phyloP scores from a whole-genome alignment of 2,888 invertebrate species.

The Morpho helenor region DNA sequence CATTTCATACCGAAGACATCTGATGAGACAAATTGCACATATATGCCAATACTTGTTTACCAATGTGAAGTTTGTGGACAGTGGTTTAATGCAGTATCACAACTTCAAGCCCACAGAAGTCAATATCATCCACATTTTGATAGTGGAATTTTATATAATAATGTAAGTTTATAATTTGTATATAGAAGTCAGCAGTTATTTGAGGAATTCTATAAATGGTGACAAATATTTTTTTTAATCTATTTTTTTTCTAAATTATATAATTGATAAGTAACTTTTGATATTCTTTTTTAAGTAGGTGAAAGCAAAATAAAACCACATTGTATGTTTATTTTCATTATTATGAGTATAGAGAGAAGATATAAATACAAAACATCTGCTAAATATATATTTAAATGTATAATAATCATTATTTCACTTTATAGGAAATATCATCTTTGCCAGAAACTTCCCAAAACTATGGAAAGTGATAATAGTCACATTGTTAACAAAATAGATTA shows the following conservation, averaged over 20 bases:
- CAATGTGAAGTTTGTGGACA: constrained; percentile 69
- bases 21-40: constrained; percentile 34
- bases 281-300: no score
- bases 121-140: constrained; percentile 54
- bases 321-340: no score
- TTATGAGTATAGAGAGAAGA: no score
- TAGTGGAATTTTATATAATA: constrained; percentile 34
- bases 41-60: constrained; percentile 47
- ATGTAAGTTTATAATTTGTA: constrained; percentile 34
- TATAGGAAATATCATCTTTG: constrained; percentile 10
- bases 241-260: no score
- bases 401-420: not conserved
- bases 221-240: no score
- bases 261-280: no score
- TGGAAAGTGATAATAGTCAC: not conserved
- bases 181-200: not conserved
- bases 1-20: constrained; percentile 61
- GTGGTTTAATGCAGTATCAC: constrained; percentile 46
- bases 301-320: no score
- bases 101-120: constrained; percentile 54
- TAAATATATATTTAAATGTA: no score
- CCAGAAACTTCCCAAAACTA: constrained; percentile 4
- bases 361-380: no score
- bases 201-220: no score
- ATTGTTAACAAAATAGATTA: no score